These are phyloP conservation scores for Fissipunctia ypsillon DNA, from an alignment of 2,888 invertebrate genomes.

Conservation along the genomic window DNA sequence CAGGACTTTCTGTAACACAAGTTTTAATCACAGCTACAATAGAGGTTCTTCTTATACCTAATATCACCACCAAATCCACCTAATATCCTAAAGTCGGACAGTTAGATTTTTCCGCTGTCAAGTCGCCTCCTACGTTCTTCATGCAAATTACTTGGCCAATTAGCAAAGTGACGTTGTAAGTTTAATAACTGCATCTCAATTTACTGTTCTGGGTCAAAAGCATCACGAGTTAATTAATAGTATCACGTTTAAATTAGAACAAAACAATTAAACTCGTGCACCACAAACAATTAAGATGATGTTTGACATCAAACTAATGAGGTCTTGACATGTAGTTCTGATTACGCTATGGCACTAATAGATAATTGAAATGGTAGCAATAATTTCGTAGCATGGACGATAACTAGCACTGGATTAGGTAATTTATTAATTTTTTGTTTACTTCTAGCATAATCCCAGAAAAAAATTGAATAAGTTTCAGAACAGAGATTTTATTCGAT, in stretches of 20 bases:
- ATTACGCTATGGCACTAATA: conserved; percentile 34
- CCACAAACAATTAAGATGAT: conserved; percentile 44
- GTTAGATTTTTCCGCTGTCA: not conserved
- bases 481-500: conserved; percentile 10
- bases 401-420: not conserved
- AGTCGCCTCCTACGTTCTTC: not conserved
- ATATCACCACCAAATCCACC: not conserved
- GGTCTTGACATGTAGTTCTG: conserved; percentile 54
- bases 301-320: conserved; percentile 57
- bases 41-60: no score
- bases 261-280: conserved; percentile 48
- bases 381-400: not conserved
- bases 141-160: conserved; percentile 20
- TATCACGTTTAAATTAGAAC: conserved; percentile 49
- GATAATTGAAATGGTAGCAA: conserved; percentile 40
- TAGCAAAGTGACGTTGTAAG: conserved; percentile 11
- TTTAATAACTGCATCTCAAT: conserved; percentile 33
- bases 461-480: conserved; percentile 6
- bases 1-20: not conserved
- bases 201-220: conserved; percentile 27
- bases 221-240: conserved; percentile 32
- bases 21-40: not conserved
- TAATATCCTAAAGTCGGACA: not conserved
- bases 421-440: not conserved
- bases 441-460: not conserved